Base-by-base conservation (phyloP, 2,888 invertebrate genomes). In the Xestobium rufovillosum region DNA sequence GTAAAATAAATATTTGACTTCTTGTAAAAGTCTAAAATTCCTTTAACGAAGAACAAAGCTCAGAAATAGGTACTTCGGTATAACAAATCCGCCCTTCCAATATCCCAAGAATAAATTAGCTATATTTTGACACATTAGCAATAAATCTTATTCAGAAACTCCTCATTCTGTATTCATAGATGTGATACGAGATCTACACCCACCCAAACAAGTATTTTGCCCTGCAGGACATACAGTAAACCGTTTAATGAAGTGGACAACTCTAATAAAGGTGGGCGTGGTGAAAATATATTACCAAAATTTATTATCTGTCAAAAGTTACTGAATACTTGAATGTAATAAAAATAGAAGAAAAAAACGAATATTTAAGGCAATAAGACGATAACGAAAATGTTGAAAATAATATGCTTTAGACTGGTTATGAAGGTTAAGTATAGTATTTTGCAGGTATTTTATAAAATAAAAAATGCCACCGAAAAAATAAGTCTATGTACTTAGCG, bases 401-500 rank as follows among this genome's bases (percentile, higher is more conserved):
- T 57, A 58, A 56, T 51, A 56, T 54, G 54, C 43, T 48, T 55
- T 42, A 47, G 49, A 51, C 51, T 49, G 55, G 54, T 56, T 58
- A 57, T 56, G 56, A 30, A 49, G 43, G 45, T 45, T 58, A 58
- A 58, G 52, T 56, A 58, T 58, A 58, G 58, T 56, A 58, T 56
- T 58, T 58, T 58, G 56, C 56, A 57, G 56, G 56, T 57, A 53
- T 55, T 55, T 57, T 57, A 56, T 56, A 51, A 54, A 57, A 55
- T 53, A n/a, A 56, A 56, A 54, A 51, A 48, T 49, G 58, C 58
- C 56, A 57, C 58, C 54, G 58, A 53, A 57, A 56, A 56, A 56
- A n/a, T n/a, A n/a, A n/a, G n/a, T n/a, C n/a, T n/a, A n/a, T n/a
- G n/a, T n/a, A n/a, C n/a, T n/a, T n/a, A n/a, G n/a, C n/a, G n/a